Evolutionary conservation across 2,797 vertebrate species (phyloP).

Genomic region (Hippocampus kuda): DNA sequence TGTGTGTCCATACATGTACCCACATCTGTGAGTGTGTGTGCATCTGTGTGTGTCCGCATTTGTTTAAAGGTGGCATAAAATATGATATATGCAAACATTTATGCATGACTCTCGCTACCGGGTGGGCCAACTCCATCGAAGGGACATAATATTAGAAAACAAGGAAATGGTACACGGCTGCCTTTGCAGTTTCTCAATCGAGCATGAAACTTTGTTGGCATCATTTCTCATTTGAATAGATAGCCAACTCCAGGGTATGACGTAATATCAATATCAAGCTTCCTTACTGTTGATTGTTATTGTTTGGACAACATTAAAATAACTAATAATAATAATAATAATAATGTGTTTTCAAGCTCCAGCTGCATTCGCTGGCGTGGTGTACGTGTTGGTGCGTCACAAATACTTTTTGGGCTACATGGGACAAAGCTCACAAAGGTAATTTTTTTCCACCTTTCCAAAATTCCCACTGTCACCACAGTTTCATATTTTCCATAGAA

Average conservation of each 20-base stretch:
- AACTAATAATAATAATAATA: too few species aligned
- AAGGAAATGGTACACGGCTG: too few species aligned
- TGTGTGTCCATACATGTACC: background rate
- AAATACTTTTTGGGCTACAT: constrained; percentile 95
- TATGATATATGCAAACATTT: background rate
- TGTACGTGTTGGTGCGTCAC: constrained; percentile 87
- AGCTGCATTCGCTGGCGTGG: constrained; percentile 84
- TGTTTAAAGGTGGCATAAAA: background rate
- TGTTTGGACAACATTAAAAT: too few species aligned
- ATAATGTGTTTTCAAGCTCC: constrained; percentile 64
- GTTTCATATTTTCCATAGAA: too few species aligned
- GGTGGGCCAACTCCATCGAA: background rate
- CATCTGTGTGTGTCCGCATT: background rate
- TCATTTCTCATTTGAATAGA: too few species aligned
- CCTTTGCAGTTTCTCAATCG: too few species aligned
- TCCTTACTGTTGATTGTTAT: too few species aligned
- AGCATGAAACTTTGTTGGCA: too few species aligned
- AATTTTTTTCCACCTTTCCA: constrained; percentile 14
- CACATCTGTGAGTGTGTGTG: background rate
- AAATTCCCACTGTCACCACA: too few species aligned
- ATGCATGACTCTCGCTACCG: too few species aligned
- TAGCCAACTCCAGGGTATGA: too few species aligned
- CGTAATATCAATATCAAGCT: too few species aligned
- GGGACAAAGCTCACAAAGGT: constrained; percentile 89
- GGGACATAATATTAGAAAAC: background rate